Conservation (phyloP, 2,113 vertebrate genomes). For the Dromaius novaehollandiae region DNA sequence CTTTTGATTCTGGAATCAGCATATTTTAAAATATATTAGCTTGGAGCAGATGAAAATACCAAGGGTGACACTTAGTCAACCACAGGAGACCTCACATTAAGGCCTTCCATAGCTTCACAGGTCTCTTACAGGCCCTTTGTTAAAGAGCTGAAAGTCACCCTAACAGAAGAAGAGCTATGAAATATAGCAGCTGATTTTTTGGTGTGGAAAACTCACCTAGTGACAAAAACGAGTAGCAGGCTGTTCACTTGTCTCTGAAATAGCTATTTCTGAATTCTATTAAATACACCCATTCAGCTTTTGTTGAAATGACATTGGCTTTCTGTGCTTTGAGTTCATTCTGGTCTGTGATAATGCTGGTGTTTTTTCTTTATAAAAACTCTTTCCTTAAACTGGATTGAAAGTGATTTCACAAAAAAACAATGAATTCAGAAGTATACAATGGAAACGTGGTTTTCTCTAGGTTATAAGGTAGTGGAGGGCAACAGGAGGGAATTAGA, state of each 20-base stretch:
- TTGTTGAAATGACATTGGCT: background rate
- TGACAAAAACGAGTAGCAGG: background rate
- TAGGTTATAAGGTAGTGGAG: background rate
- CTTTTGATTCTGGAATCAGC: constrained; percentile 14
- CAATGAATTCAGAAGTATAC: background rate
- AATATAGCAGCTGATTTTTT: background rate
- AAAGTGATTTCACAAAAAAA: background rate
- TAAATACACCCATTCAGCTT: background rate
- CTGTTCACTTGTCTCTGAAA: background rate
- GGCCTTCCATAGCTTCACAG: background rate
- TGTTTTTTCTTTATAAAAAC: background rate
- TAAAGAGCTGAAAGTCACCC: background rate
- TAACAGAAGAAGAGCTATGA: background rate
- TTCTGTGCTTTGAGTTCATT: background rate
- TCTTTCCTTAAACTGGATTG: background rate
- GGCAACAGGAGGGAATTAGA: background rate
- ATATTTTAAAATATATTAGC: constrained; percentile 30
- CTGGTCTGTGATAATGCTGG: background rate
- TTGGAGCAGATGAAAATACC: background rate
- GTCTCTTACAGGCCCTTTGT: background rate
- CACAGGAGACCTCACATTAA: background rate
- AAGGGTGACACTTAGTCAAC: background rate
- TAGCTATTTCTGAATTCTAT: no score
- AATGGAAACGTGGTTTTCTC: background rate
- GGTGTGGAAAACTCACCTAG: background rate